phyloP scores from a whole-genome alignment of 2,797 vertebrate genomes.

The Lycodopsis pacificus region DNA sequence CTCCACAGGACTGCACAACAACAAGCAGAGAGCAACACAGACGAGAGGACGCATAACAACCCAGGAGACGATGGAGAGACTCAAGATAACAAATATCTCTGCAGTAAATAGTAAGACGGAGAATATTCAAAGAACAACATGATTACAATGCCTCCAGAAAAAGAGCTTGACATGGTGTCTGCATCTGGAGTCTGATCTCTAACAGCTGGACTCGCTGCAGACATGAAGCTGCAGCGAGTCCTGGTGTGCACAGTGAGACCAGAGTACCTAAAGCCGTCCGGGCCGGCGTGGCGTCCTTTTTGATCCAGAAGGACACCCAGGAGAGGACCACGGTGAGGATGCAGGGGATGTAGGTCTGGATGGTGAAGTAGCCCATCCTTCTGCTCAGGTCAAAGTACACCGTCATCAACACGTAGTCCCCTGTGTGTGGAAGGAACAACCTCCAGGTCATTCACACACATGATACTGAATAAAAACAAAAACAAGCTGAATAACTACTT shows the following conservation, averaged over 20 bases:
- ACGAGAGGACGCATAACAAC: slow-evolving; percentile 59
- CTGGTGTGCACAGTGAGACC: not conserved
- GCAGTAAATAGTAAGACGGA: slow-evolving; percentile 9
- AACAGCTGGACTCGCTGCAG: not conserved
- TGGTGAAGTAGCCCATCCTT: slow-evolving; percentile 98
- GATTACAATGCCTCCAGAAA: slow-evolving; percentile 7
- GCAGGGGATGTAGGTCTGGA: slow-evolving; percentile 98
- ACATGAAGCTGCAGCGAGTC: not conserved
- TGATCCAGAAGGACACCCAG: slow-evolving; percentile 99
- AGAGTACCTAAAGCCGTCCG: slow-evolving; percentile 92
- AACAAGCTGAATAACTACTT: no score
- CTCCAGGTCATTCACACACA: no score
- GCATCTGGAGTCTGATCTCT: not conserved
- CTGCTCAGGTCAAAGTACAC: slow-evolving; percentile 96
- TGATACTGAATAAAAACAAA: no score
- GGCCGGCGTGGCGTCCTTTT: slow-evolving; percentile 96
- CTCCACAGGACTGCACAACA: slow-evolving; percentile 78
- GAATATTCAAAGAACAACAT: not conserved
- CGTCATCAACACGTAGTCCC: slow-evolving; percentile 97
- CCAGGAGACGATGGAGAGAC: slow-evolving; percentile 53
- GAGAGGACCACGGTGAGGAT: slow-evolving; percentile 97
- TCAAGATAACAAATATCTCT: slow-evolving; percentile 29
- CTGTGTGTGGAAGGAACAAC: slow-evolving; percentile 73
- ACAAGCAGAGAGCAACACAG: slow-evolving; percentile 70
- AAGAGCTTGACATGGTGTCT: not conserved